These are phyloP conservation scores for Okamejei kenojei DNA, from an alignment of 2,797 vertebrate species.

Conservation along the genomic window DNA sequence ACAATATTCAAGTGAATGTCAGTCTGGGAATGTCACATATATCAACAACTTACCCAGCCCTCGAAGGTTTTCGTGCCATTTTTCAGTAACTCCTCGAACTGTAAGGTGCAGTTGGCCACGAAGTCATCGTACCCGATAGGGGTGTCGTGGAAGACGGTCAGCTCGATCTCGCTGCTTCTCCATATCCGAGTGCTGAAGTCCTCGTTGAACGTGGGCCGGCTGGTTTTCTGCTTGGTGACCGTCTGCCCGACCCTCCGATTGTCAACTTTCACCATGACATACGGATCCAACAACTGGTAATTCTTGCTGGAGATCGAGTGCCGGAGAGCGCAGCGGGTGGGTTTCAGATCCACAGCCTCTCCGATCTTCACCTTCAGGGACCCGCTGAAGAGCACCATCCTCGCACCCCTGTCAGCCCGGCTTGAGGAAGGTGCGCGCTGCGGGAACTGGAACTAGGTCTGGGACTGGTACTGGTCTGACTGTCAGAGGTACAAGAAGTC, in stretches of 20 bases:
- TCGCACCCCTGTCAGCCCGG: background rate
- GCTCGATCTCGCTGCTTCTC: slow-evolving; percentile 73
- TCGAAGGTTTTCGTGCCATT: slow-evolving; percentile 75
- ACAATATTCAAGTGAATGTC: background rate
- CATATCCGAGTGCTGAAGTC: slow-evolving; percentile 79
- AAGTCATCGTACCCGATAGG: slow-evolving; percentile 95
- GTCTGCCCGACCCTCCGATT: slow-evolving; percentile 85
- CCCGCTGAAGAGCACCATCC: slow-evolving; percentile 68
- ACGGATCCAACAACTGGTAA: slow-evolving; percentile 73
- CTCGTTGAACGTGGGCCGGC: slow-evolving; percentile 89
- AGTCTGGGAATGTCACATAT: background rate
- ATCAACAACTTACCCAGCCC: slow-evolving; percentile 77
- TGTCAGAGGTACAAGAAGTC: background rate
- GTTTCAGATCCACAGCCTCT: slow-evolving; percentile 85
- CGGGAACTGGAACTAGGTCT: background rate
- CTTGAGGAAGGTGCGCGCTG: background rate
- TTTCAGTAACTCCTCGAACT: slow-evolving; percentile 78
- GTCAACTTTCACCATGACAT: slow-evolving; percentile 90
- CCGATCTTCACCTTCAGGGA: slow-evolving; percentile 83
- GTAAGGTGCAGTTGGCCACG: slow-evolving; percentile 85
- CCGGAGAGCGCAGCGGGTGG: slow-evolving; percentile 79
- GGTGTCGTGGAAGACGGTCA: slow-evolving; percentile 88
- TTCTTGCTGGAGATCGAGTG: slow-evolving; percentile 84
- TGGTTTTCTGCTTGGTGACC: slow-evolving; percentile 86
- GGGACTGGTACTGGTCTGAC: background rate